A percentile compares a stretch with the other conserved stretches of the same genome.
These are phyloP conservation scores for Celastrina argiolus DNA, from an alignment of 2,888 invertebrate genomes.

Conservation along the genomic window DNA sequence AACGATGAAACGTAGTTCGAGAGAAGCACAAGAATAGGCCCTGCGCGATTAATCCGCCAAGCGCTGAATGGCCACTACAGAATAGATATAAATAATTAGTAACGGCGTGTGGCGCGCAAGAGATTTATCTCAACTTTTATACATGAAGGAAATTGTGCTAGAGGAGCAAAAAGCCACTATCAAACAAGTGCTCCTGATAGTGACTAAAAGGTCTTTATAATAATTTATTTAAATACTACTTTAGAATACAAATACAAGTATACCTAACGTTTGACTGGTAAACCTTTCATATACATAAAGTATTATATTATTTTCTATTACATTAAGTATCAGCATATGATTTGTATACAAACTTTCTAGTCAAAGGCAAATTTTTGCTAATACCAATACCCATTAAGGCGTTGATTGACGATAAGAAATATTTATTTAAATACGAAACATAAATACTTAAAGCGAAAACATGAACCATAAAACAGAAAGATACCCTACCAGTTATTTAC, in stretches of 20 bases:
- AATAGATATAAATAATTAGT: too few relatives aligned
- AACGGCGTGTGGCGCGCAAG: neutral
- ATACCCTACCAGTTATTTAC: neutral
- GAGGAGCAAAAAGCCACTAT: too few relatives aligned
- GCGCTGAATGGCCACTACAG: too few relatives aligned
- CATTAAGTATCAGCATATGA: neutral
- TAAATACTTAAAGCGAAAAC: neutral
- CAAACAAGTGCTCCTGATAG: neutral
- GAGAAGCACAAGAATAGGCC: too few relatives aligned
- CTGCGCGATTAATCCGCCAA: too few relatives aligned
- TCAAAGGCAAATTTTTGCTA: too few relatives aligned
- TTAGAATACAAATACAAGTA: neutral
- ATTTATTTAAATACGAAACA: neutral
- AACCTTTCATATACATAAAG: neutral
- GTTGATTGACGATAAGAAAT: neutral
- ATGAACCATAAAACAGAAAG: neutral
- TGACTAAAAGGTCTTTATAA: too few relatives aligned
- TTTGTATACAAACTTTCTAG: too few relatives aligned
- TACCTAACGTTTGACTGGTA: neutral
- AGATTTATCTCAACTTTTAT: neutral
- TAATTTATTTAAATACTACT: neutral
- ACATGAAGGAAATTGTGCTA: neutral
- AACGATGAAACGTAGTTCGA: too few relatives aligned
- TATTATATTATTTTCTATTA: constrained; percentile 5
- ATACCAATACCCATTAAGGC: neutral